Evolutionary conservation across 2,113 vertebrate species (phyloP).

Genomic region (Bos taurus): ARS-UCD2.0 NC_037345.1:51175001-51175500

Average conservation of each 20-base stretch:
- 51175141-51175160: neutral
- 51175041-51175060: neutral
- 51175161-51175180: neutral
- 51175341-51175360: neutral
- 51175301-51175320: neutral
- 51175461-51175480: neutral
- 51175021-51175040: neutral
- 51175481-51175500: neutral
- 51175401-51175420: neutral
- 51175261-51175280: neutral
- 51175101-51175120: neutral
- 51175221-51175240: neutral
- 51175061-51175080: neutral
- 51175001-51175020: neutral
- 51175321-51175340: neutral
- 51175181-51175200: neutral
- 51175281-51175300: neutral
- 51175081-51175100: neutral
- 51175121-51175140: neutral
- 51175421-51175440: neutral
- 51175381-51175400: neutral
- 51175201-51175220: neutral
- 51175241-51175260: neutral
- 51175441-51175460: neutral
- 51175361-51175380: neutral